Conservation (phyloP, 1,140 invertebrate genomes). For the Anastatus disparis region DNA sequence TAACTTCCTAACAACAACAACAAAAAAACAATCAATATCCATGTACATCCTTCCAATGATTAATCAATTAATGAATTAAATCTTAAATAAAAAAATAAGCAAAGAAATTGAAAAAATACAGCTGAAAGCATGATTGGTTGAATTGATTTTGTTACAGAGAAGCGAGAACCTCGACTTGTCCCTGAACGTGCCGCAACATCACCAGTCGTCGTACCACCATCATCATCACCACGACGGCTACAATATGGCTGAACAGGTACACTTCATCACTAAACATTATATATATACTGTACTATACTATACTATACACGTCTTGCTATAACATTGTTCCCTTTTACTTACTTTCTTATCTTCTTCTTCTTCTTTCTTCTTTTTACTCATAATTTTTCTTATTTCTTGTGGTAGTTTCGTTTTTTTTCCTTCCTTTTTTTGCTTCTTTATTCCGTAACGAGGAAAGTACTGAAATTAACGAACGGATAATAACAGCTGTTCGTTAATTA, state of each 20-base stretch:
- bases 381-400: neutral
- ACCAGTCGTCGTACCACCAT: slow-evolving; percentile 66
- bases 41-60: too few species aligned
- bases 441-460: slow-evolving; percentile 10
- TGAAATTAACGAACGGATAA: slow-evolving; percentile 31
- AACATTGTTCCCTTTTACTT: neutral
- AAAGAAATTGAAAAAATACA: too few species aligned
- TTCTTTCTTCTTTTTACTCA: neutral
- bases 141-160: slow-evolving; percentile 78
- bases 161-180: slow-evolving; percentile 79
- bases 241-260: slow-evolving; percentile 82
- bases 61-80: too few species aligned
- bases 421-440: neutral
- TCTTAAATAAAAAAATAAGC: too few species aligned
- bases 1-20: too few species aligned
- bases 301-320: too few species aligned
- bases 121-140: too few species aligned
- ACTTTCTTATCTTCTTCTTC: neutral
- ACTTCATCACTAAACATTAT: too few species aligned
- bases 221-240: slow-evolving; percentile 69
- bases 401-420: neutral
- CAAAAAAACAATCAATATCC: too few species aligned
- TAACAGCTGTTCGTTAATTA: slow-evolving; percentile 28
- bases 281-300: neutral
- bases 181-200: slow-evolving; percentile 74